phyloP scores from a whole-genome alignment of 1,140 invertebrate genomes.

The Psilanteris sp. region DNA sequence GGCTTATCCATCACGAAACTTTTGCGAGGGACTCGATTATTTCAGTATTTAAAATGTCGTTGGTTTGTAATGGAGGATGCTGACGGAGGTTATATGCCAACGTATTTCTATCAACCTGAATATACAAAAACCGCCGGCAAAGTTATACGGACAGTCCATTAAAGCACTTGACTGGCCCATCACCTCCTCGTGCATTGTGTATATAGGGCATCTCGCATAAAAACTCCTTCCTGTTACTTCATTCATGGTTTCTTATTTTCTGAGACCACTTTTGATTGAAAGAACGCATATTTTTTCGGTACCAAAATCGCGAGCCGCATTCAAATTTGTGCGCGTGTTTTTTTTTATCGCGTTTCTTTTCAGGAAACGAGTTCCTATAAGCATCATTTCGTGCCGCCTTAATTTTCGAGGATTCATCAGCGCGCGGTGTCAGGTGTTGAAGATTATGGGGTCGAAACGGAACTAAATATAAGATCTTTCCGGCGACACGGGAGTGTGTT shows the following conservation, averaged over 20 bases:
- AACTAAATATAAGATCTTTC: constrained; percentile 58
- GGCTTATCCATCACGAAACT: constrained; percentile 62
- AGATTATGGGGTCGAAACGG: constrained; percentile 38
- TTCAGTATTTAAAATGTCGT: constrained; percentile 61
- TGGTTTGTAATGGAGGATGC: constrained; percentile 29
- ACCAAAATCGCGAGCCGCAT: constrained; percentile 23
- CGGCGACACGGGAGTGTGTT: constrained; percentile 27
- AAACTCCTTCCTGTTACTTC: constrained; percentile 29
- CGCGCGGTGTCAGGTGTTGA: constrained; percentile 38
- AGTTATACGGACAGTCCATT: constrained; percentile 60
- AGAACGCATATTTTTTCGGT: constrained; percentile 28
- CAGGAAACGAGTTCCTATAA: constrained; percentile 5
- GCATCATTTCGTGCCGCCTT: constrained; percentile 4
- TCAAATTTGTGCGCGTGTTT: no score
- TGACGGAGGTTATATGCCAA: background rate
- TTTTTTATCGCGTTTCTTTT: constrained; percentile 1
- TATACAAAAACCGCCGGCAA: constrained; percentile 29
- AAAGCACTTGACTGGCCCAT: constrained; percentile 61
- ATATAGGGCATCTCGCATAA: constrained; percentile 45
- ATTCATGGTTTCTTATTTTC: constrained; percentile 26
- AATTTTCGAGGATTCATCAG: constrained; percentile 24
- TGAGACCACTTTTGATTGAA: constrained; percentile 34
- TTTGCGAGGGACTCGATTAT: constrained; percentile 60
- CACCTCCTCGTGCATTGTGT: constrained; percentile 57
- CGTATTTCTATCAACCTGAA: constrained; percentile 35